phyloP scores from a whole-genome alignment of 2,797 vertebrate species.

The Sitta carolinensis region DNA sequence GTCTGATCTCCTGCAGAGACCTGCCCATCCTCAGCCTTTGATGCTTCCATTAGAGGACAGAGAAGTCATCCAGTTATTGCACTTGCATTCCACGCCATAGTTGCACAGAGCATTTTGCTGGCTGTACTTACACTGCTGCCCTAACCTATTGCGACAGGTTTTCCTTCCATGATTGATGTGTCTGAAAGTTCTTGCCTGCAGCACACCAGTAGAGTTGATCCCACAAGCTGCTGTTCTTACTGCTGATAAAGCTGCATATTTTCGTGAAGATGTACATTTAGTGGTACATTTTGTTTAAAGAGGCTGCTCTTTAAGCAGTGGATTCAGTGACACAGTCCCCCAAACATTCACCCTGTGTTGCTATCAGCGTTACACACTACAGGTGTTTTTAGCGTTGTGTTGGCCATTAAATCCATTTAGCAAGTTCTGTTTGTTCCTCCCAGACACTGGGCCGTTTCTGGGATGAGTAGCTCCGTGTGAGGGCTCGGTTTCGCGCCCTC shows the following conservation, averaged over 20 bases:
- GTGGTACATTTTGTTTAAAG: neutral
- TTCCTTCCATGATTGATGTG: neutral
- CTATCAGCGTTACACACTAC: conserved; percentile 12
- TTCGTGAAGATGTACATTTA: neutral
- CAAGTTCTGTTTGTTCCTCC: neutral
- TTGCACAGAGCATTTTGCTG: neutral
- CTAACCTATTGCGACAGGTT: accelerated
- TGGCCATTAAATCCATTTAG: neutral
- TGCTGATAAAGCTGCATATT: neutral
- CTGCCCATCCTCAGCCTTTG: neutral
- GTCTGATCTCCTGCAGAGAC: neutral
- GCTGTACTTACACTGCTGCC: neutral
- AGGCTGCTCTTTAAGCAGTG: neutral
- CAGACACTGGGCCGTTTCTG: neutral
- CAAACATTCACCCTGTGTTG: neutral
- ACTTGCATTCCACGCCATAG: neutral
- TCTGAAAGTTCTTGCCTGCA: neutral
- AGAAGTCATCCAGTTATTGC: neutral
- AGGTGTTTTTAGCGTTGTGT: neutral
- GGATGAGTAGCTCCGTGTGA: neutral
- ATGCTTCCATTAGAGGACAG: neutral
- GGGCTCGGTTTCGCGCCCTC: neutral
- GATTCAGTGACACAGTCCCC: neutral
- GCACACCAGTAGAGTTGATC: neutral
- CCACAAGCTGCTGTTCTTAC: neutral